phyloP scores from a whole-genome alignment of 1,140 invertebrate genomes.

The Cryptotermes secundus region DNA sequence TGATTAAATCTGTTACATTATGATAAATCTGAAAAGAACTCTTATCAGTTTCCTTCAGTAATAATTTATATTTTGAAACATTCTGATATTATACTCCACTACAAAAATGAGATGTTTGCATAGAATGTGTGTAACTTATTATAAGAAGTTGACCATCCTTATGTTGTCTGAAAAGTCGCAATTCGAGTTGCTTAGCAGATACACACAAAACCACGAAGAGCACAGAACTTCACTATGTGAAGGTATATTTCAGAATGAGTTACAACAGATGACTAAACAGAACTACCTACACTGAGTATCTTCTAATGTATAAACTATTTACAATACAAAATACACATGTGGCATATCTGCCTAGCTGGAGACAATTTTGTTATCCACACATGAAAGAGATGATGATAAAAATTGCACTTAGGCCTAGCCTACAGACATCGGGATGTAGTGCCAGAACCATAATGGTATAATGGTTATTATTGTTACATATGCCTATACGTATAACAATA shows the following conservation, averaged over 20 bases:
- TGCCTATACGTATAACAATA: neutral
- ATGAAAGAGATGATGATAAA: neutral
- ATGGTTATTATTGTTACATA: constrained; percentile 7
- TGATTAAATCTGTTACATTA: too few species aligned
- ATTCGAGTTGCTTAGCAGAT: neutral
- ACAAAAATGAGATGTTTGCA: too few species aligned
- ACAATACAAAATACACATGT: constrained; percentile 32
- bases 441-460: neutral
- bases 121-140: too few species aligned
- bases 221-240: neutral
- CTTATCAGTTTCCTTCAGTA: too few species aligned
- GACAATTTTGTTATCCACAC: neutral
- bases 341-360: neutral
- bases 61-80: too few species aligned
- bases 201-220: neutral
- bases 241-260: neutral
- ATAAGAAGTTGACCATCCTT: too few species aligned
- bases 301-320: constrained; percentile 33
- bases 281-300: neutral
- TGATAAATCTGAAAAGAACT: too few species aligned
- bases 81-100: too few species aligned
- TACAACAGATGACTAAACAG: neutral
- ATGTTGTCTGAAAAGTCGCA: too few species aligned
- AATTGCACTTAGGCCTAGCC: constrained; percentile 34
- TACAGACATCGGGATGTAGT: constrained; percentile 26